Evolutionary conservation across 2,888 invertebrate species (phyloP), one percentile per base, ranked within the genome.

Genomic region (Choristoneura rosaceana): DNA sequence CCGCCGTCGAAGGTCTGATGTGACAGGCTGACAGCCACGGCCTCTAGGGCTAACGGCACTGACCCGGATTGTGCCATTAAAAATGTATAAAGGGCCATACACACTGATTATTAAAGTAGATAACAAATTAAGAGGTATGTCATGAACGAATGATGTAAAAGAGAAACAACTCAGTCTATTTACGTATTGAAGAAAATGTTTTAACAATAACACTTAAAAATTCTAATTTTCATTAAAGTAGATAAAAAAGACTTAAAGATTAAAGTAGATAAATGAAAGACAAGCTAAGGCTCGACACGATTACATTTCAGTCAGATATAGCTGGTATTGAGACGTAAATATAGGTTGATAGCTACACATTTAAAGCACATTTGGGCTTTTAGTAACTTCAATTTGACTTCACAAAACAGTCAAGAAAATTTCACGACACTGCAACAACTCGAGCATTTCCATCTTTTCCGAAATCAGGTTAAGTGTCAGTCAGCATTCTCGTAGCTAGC

Each of bases 21-120:
- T 66, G 66, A 25, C 25, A 25, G 25, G 25, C 25, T 25, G 25
- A 66, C 70, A 71, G 52, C 59, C 25, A 12, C n/a, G 66, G 38
- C 61, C 61, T 58, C 67, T 52, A 52, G 67, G 67, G 70, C 64
- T 61, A 66, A 50, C 70, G 62, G 52, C 67, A 55, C 34, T 71
- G 67, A 62, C 71, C 66, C 59, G 55, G 55, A 67, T 71, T 47
- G 9, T 55, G 55, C 25, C 38, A 67, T 71, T 55, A 33, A 55
- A 41, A 50, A 66, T 71, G 43, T 63, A 61, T 58, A 58, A 33
- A 58, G 25, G 14, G 25, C 55, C 55, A 58, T 33, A 33, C 33
- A 33, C 25, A 58, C 3, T 25, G 55, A 25, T 55, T 55, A n/a
- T n/a, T 52, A 52, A 52, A 17, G 2, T 52, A 52, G 17, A 9